These are phyloP conservation scores for Coccyzus lansbergi DNA, from an alignment of 2,797 vertebrate species.

Conservation along the genomic window DNA sequence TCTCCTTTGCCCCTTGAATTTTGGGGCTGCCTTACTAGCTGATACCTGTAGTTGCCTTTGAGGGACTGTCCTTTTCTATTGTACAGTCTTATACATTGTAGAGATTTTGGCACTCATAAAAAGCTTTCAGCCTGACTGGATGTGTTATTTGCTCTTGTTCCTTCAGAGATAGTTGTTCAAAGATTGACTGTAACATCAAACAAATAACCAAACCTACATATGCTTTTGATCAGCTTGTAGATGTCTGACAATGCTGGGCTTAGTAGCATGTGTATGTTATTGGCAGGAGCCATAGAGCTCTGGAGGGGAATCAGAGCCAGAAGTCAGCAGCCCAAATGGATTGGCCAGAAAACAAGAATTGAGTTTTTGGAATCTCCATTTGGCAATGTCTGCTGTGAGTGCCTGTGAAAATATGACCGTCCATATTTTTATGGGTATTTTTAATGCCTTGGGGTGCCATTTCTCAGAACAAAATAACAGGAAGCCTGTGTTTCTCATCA, in stretches of 20 bases:
- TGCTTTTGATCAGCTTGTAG: slow-evolving; percentile 17
- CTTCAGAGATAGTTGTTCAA: slow-evolving; percentile 31
- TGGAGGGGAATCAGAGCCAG: slow-evolving; percentile 7
- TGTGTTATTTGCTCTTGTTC: slow-evolving; percentile 8
- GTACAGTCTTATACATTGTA: slow-evolving; percentile 1
- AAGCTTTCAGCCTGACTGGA: not conserved
- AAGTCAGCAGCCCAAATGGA: not conserved
- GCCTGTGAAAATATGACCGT: slow-evolving; percentile 12
- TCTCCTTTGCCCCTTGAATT: not conserved
- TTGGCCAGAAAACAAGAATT: slow-evolving; percentile 1
- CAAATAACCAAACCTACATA: slow-evolving; percentile 28
- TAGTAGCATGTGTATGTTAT: not conserved
- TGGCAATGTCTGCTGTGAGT: not conserved
- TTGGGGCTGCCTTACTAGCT: not conserved
- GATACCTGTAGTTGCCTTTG: not conserved
- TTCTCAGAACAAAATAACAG: slow-evolving; percentile 1
- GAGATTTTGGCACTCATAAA: slow-evolving; percentile 46
- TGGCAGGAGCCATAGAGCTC: not conserved
- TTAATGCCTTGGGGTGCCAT: slow-evolving; percentile 33
- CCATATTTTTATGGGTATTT: slow-evolving; percentile 11
- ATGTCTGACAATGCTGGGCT: slow-evolving; percentile 3
- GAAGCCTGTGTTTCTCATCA: slow-evolving; percentile 43
- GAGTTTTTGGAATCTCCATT: not conserved
- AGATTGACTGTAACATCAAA: not conserved
- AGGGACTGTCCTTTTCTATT: slow-evolving; percentile 18